Conservation (phyloP, 1,140 invertebrate species). For the Drosophila seguyi region DNA sequence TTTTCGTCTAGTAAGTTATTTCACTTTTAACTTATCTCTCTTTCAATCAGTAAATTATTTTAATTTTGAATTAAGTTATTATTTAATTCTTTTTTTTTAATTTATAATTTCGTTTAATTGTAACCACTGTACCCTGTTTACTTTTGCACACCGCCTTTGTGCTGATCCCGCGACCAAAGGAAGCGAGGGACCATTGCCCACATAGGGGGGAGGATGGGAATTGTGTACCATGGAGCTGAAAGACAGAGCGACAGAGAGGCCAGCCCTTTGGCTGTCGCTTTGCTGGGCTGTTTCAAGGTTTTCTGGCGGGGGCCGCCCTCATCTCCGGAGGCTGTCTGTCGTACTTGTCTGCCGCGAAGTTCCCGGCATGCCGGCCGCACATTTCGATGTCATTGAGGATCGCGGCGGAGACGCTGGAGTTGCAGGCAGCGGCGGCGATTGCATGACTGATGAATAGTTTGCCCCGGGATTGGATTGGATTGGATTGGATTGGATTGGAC, state of each 20-base stretch:
- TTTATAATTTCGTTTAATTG: background rate
- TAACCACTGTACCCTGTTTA: conserved; percentile 59
- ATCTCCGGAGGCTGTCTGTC: conserved; percentile 10
- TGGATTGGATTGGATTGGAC: conserved; percentile 1
- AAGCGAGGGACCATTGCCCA: conserved; percentile 1
- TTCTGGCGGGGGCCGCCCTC: conserved; percentile 51
- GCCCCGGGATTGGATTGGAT: conserved; percentile 19
- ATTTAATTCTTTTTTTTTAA: no score
- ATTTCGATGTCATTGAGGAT: conserved; percentile 81
- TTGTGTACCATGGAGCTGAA: conserved; percentile 14
- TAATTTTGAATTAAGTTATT: no score
- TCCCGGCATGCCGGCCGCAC: conserved; percentile 73
- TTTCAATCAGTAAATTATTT: no score
- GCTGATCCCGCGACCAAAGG: conserved; percentile 67
- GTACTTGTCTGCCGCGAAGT: conserved; percentile 39
- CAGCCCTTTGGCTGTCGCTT: conserved; percentile 52
- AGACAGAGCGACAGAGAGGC: conserved; percentile 4
- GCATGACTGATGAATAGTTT: conserved; percentile 62
- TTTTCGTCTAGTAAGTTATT: no score
- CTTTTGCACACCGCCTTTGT: conserved; percentile 73
- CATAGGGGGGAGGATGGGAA: background rate
- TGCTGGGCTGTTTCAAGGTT: conserved; percentile 48
- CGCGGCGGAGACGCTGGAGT: conserved; percentile 33
- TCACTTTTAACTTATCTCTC: no score
- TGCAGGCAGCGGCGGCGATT: conserved; percentile 41